Conservation (phyloP, 2,113 vertebrate species). For the Cyphomyrus plagiostoma region DNA sequence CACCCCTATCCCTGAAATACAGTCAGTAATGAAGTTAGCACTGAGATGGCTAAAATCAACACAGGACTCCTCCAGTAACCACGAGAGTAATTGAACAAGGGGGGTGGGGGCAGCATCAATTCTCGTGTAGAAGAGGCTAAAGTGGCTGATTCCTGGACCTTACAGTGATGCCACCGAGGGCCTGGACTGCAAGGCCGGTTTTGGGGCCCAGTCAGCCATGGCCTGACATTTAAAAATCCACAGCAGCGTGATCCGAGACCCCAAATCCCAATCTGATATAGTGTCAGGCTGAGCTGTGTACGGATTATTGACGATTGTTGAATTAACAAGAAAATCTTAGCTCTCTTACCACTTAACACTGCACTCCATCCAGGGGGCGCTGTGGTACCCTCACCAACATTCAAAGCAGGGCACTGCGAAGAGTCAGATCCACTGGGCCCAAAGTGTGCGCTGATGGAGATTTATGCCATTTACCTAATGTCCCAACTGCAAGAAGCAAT, state of each 20-base stretch:
- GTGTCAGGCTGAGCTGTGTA: neutral
- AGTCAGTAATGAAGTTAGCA: neutral
- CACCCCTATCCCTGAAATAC: neutral
- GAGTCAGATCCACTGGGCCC: neutral
- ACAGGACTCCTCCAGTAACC: neutral
- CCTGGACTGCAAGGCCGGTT: neutral
- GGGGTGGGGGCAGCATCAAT: neutral
- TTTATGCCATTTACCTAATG: neutral
- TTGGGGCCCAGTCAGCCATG: neutral
- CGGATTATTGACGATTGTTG: neutral
- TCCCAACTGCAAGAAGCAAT: neutral
- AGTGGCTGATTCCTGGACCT: neutral
- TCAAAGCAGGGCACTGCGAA: neutral
- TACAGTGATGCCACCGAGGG: neutral
- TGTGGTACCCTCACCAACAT: neutral
- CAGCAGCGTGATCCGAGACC: neutral
- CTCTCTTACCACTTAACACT: neutral
- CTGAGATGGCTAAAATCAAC: neutral
- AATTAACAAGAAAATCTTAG: neutral
- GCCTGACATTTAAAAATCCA: neutral
- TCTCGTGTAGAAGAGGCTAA: neutral
- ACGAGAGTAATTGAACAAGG: neutral
- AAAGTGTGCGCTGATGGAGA: neutral
- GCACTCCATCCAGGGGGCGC: neutral
- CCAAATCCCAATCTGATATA: neutral